Base-by-base conservation (phyloP, 2,113 vertebrate genomes). In the Brachypodius melanocephalos region DNA sequence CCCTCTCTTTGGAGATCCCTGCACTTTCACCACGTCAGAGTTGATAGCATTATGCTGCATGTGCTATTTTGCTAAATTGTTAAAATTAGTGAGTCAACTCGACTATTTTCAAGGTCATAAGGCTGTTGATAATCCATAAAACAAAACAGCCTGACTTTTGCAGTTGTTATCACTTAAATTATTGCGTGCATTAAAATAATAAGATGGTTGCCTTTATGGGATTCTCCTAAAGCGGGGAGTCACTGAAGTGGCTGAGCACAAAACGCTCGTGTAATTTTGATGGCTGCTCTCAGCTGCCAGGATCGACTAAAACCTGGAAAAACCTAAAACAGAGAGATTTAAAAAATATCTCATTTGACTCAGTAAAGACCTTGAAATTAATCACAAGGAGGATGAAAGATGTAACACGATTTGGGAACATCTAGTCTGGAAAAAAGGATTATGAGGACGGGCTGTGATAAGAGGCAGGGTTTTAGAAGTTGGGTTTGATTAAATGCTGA, bases 371-470 rank as follows among this genome's bases (percentile, higher is more conserved):
- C 95, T 98, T 98, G 95, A 97, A 97, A 98, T 97, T 97, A 97
- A 97, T 97, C 96, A 96, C 94, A 95, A 88, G 96, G 82, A 97
- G 97, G 96, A 98, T 97, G 97, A 98, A 98, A 98, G 97, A 96
- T 97, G 96, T 96, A 97, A 95, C 97, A 93, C 2, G 93, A 98
- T 97, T 98, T 98, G 95, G 88, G 96, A 97, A 90, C 96, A 96
- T 97, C 96, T 96, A 97, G 93, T 97, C 97, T 98, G 97, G 97
- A 97, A 98, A 97, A 98, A 97, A 59, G 97, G 97, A 98, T 97
- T 98, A 97, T 74, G 88, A 95, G 93, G 89, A 19, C 96, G 71
- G 83, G 96, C 97, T 97, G 97, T 93, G 97, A 98, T 97, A 97
- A 97, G 97, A 98, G 95, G 79, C 78, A 4, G 94, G 89, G 38